Conservation (phyloP, 1,140 invertebrate species). For the Lanistes nyassanus region DNA sequence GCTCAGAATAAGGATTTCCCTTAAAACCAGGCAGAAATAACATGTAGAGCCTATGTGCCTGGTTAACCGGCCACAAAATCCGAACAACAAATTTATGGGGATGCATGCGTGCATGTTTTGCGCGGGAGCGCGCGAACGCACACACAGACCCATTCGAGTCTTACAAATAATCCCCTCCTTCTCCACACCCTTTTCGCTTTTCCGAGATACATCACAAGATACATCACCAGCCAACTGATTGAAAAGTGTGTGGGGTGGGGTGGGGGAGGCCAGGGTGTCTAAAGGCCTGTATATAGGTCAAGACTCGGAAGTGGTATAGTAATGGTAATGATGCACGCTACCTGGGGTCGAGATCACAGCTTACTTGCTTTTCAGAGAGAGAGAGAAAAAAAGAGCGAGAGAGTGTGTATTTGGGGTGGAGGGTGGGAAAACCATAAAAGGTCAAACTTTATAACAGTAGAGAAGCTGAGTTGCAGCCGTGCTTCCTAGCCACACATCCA, state of each 20-base stretch:
- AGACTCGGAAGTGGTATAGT: no score
- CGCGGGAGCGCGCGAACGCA: background rate
- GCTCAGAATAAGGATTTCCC: no score
- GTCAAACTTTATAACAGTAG: no score
- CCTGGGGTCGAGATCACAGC: background rate
- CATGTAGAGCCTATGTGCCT: no score
- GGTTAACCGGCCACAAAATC: no score
- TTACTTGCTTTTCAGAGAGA: background rate
- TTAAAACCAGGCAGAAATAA: no score
- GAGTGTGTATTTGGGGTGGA: background rate
- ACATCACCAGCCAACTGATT: background rate
- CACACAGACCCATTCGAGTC: slow-evolving; percentile 3
- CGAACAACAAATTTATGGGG: no score
- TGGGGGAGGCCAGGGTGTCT: background rate
- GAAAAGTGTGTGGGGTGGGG: background rate
- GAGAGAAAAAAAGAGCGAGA: background rate
- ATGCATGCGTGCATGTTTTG: background rate
- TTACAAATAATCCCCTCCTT: no score
- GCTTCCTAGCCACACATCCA: no score
- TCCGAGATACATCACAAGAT: background rate
- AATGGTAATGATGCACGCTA: background rate
- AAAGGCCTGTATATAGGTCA: no score
- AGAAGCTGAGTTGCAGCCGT: no score
- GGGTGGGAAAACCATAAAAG: background rate
- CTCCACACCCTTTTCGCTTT: no score